A percentile compares a stretch with the other conserved stretches of the same genome.
Evolutionary conservation across 1,140 invertebrate species (phyloP).

Genomic region (Diorhabda sublineata): DNA sequence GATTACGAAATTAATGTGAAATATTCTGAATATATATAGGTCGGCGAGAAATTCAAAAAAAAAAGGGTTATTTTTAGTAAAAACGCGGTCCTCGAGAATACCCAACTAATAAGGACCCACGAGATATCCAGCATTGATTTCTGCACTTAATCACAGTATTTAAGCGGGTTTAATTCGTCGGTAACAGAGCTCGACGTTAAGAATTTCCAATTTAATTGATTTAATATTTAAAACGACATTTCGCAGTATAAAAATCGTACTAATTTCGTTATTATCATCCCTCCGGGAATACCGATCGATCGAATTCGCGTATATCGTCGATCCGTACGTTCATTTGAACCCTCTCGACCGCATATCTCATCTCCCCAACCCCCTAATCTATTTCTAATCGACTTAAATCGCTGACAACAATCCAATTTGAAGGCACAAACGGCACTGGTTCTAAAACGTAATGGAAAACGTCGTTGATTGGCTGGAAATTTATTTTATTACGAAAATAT

Average conservation of each 20-base stretch:
- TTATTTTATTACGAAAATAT: not conserved
- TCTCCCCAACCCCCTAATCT: not conserved
- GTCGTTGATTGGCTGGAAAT: not conserved
- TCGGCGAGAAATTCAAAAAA: not conserved
- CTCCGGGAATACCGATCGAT: too few relatives aligned
- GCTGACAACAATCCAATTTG: slow-evolving; percentile 9
- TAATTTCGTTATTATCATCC: too few relatives aligned
- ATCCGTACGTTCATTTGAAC: too few relatives aligned
- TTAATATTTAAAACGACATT: too few relatives aligned
- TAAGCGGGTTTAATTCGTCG: too few relatives aligned
- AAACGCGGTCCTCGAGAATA: not conserved
- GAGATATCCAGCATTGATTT: too few relatives aligned
- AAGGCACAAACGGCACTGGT: not conserved
- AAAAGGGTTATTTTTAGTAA: not conserved
- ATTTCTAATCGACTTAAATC: slow-evolving; percentile 3
- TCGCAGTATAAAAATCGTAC: too few relatives aligned
- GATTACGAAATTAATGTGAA: not conserved
- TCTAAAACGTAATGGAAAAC: not conserved
- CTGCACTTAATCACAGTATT: too few relatives aligned
- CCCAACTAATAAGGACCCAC: not conserved
- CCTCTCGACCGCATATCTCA: not conserved
- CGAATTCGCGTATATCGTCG: too few relatives aligned
- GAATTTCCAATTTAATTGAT: too few relatives aligned
- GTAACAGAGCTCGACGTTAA: too few relatives aligned
- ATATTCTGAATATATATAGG: not conserved